Evolutionary conservation across 2,888 invertebrate species (phyloP).

Genomic region (Schizaphis graminum): DNA sequence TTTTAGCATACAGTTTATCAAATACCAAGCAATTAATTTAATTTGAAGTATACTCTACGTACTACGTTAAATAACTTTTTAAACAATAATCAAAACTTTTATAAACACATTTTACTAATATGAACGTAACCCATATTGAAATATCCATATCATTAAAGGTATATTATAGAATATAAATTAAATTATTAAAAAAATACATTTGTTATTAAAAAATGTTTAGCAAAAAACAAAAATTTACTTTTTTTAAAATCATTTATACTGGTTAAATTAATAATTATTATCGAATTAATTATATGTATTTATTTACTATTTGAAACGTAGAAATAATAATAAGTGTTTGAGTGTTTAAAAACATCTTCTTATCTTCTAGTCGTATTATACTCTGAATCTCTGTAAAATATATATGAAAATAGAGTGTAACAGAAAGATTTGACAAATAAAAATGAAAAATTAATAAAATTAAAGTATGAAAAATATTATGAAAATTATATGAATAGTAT

Average conservation of each 20-base stretch:
- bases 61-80: background rate
- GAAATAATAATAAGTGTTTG: background rate
- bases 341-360: background rate
- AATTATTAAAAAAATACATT: background rate
- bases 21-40: background rate
- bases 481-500: too few relatives aligned
- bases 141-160: background rate
- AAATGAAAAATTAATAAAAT: too few relatives aligned
- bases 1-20: background rate
- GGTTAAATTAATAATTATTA: background rate
- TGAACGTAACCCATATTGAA: background rate
- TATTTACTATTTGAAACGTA: slow-evolving; percentile 23
- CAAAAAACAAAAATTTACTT: background rate
- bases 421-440: too few relatives aligned
- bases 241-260: background rate
- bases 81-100: background rate
- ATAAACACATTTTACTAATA: background rate
- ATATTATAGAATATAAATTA: background rate
- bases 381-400: background rate
- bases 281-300: background rate
- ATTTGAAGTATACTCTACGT: background rate
- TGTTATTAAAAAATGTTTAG: background rate
- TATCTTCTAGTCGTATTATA: background rate
- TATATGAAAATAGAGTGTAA: too few relatives aligned
- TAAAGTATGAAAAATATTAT: too few relatives aligned